Evolutionary conservation across 35 echinoderm and acorn worm species (phyloP), one percentile per base, ranked within the genome.

Genomic region (Strongylocentrotus purpuratus): DNA sequence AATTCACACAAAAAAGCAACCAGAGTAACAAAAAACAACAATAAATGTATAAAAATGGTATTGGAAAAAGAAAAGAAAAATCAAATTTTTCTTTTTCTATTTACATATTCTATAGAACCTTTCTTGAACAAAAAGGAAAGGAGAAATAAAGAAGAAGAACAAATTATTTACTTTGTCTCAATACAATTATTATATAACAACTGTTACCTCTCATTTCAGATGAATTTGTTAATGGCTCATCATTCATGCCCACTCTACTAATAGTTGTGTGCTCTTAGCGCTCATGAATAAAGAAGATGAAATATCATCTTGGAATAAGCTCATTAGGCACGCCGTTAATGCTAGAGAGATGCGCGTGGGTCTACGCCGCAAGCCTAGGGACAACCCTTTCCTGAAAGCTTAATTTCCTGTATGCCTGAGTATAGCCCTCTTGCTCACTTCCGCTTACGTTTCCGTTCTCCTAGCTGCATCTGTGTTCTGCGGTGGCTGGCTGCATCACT

Each of bases 381-480:
- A n/a, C 25, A 28, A 28, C 17, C 9, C 87, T 33, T 89, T 20
- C 45, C 87, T 89, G 87, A 89, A 89, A 89, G 32, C 87, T 89
- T 89, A 33, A 89, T 89, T 89, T 89, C 87, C 87, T 89, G 87
- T 89, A 89, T 89, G 87, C 7, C 87, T 18, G 87, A 15, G 45
- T 89, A 89, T 89, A 33, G 87, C 25, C 87, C 87, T 89, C 87
- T 89, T 89, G 87, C 31, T 89, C 87, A 89, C 87, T 89, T 89
- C 87, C 87, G 15, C 87, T 45, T 15, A 46, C 33, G 87, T 33
- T 89, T 89, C 87, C 87, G 87, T 45, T 46, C 45, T 89, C 33
- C 25, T 20, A 2, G 70, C 15, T 15, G 45, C 45, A 18, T 89
- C 45, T 45, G 33, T 32, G 45, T 89, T 33, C 87, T 31, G 2